Evolutionary conservation across 2,888 invertebrate species (phyloP), one percentile per base, ranked within the genome.

Genomic region (Ceratothoa steindachneri): DNA sequence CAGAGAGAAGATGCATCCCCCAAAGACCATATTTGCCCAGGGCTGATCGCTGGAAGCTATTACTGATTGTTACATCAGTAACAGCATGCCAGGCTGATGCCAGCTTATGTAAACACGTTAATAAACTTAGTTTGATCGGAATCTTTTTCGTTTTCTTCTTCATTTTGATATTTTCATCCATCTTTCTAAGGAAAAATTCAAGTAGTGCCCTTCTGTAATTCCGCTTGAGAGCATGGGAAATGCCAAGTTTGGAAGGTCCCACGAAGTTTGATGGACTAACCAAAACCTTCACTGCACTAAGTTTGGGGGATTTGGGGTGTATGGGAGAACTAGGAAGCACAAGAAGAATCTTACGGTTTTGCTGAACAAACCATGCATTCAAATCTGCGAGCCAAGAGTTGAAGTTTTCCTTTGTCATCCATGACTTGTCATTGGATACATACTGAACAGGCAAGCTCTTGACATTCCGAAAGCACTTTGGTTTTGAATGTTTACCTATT

Each of bases 381-480:
- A 74, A 51, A 27, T 80, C 73, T 41, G 60, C 68, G 4, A 80
- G 75, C 77, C 77, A 77, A 28, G 69, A 72, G 19, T 41, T 73
- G 51, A 77, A 80, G 31, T 66, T 75, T 51, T 80, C 75, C 0
- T 68, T 41, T 51, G 80, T 77, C 77, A 80, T 77, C 80, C 77
- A 80, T 27, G 80, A 70, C 51, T 77, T 77, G 12, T 71, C 67
- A 52, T 77, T 80, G 27, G 75, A 70, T 24, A 74, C 55, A 64
- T 80, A 80, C 60, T 80, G 75, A 53, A 77, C 72, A 3, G 80
- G 77, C 15, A 80, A 74, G 52, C 72, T 72, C 24, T 69, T 71
- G 4, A 77, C 77, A 31, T 74, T 75, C 15, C 73, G 72, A 55
- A 71, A 70, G 24, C 67, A 73, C 29, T 75, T 73, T 30, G 80